Evolutionary conservation across 2,888 invertebrate species (phyloP), one percentile per base, ranked within the genome.

Genomic region (Pegoplata infirma): DNA sequence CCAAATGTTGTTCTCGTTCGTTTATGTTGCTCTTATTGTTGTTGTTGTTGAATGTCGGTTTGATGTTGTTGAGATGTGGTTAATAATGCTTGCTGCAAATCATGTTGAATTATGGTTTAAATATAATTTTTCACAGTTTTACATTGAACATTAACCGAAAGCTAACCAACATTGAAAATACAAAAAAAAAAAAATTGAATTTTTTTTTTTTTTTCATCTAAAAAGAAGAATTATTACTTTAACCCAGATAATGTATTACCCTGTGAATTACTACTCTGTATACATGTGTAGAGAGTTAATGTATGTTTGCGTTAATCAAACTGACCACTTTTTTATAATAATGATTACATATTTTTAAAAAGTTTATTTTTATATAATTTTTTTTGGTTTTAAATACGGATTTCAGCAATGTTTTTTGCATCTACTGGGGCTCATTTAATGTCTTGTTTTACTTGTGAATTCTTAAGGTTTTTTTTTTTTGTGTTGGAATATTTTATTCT

Each of bases 31-130:
- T 68, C 16, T 44, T 55, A 47, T 28, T 66, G 66, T 8, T 56
- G 59, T 59, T 64, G 23, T 61, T 61, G 44, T 25, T 55, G 44
- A 40, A 40, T 40, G 36, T 40, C 36, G 36, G 55, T 58, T 61
- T 17, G 19, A 40, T 63, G 67, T 69, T 69, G 74, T 79, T 40
- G 36, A 40, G 36, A n/a, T 71, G 71, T 56, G 75, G 68, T 75
- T 75, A 71, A 67, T 75, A 79, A 61, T 71, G 74, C 40, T 56
- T 73, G 71, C 71, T 63, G 79, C 75, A 79, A 79, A 75, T 79
- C 79, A 75, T 79, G 71, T 79, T 79, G 71, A 79, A 79, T 79
- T 79, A 75, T 75, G 61, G 75, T 79, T 79, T 68, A 63, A 79
- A 75, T 63, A 79, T 75, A 75, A 72, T 75, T 72, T 71, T 74